Evolutionary conservation across 2,113 vertebrate genomes (phyloP), one percentile per base, ranked within the genome.

Genomic region (Prunella fulvescens): DNA sequence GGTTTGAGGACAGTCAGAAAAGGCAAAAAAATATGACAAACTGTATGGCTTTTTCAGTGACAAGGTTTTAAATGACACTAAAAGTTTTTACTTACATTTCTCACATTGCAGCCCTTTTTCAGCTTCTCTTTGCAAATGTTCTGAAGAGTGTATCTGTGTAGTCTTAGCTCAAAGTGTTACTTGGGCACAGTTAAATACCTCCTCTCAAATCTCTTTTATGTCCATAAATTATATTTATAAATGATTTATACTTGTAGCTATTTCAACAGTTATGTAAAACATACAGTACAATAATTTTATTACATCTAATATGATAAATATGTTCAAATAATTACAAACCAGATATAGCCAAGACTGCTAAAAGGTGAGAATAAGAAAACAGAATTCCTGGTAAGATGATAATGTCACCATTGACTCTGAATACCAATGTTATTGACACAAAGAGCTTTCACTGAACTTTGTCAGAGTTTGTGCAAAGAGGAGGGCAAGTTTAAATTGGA

Each of bases 401-500:
- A 92, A 90, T 88, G 70, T 60, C 90, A n/a, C 35, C 67, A 54
- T 40, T 88, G 79, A 66, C 58, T 94, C 61, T n/a, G 76, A 93
- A 88, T 65, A 76, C 40, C 2, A 1, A 7, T 81, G 66, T 64
- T 90, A 65, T 73, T 92, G 67, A 73, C 70, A 90, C 60, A 88
- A 90, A 86, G 81, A 76, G 45, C 50, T 93, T 90, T 12, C 10
- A 15, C 20, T 90, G 90, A 95, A 92, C 88, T 90, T 88, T 66
- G 82, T 57, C 62, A 66, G 64, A 90, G 86, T 95, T 96, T 47
- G 45, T 10, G 39, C 58, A 26, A 84, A 90, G 76, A 92, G 47
- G 16, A 94, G 50, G 45, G 62, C 64, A 92, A 77, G 88, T 90
- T 95, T 92, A 88, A 95, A 83, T 83, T 95, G 50, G 88, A 79